Percentiles rank a stretch among this genome's conserved stretches.
Evolutionary conservation across 2,888 invertebrate species (phyloP).

Genomic region (Drosophila niveifrons): DNA sequence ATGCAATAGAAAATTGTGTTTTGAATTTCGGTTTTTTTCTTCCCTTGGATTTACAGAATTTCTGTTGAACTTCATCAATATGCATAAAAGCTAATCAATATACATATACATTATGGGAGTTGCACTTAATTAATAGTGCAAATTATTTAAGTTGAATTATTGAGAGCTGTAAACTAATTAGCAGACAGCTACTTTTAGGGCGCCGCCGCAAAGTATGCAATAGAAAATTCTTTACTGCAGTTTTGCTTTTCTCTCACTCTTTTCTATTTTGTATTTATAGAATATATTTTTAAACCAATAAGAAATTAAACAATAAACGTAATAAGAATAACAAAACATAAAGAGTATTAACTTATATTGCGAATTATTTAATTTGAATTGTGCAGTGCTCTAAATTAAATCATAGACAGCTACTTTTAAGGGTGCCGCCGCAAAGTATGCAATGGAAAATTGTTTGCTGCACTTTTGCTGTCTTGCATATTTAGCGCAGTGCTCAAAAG

Average conservation of each 20-base stretch:
- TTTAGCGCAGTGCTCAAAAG: conserved; percentile 16
- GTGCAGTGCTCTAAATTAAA: background rate
- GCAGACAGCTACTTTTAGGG: background rate
- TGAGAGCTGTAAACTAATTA: background rate
- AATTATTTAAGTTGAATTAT: background rate
- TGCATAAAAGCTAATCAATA: too few relatives aligned
- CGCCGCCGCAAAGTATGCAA: conserved; percentile 19
- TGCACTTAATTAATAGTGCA: background rate
- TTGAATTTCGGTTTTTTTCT: too few relatives aligned
- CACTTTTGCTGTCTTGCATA: background rate
- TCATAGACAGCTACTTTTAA: background rate
- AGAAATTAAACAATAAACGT: too few relatives aligned
- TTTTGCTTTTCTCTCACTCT: background rate
- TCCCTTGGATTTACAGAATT: too few relatives aligned
- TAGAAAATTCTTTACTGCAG: background rate
- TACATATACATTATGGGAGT: too few relatives aligned
- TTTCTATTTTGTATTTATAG: too few relatives aligned
- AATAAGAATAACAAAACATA: too few relatives aligned
- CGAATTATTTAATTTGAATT: background rate
- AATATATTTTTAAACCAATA: too few relatives aligned
- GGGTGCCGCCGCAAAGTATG: conserved; percentile 16
- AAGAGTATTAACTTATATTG: too few relatives aligned
- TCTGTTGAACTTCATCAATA: too few relatives aligned
- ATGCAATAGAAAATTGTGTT: too few relatives aligned
- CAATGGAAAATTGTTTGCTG: background rate